Evolutionary conservation across 2,797 vertebrate species (phyloP), one percentile per base, ranked within the genome.

Genomic region (Poecilia gillii): DNA sequence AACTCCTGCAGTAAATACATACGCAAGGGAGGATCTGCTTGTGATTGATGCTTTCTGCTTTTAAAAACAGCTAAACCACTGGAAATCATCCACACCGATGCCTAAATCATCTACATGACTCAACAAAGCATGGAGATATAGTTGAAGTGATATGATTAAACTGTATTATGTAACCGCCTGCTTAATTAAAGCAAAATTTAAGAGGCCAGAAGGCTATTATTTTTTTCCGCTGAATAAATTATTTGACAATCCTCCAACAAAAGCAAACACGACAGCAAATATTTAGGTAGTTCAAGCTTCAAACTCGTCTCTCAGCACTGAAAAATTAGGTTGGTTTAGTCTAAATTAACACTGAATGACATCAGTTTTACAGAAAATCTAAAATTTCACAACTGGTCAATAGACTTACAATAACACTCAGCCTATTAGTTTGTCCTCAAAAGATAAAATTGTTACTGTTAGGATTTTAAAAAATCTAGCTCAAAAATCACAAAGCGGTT

Each of bases 21-120:
- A 84, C 76, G 71, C 57, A 57, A 31, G 72, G 82, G 76, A 79
- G 74, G 85, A 82, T 78, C 80, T 79, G 39, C 80, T 9, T 71
- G 20, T 82, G 77, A 91, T 82, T 87, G 84, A 92, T 73, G 87
- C 78, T 70, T 78, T 74, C 57, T 83, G 81, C 72, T 82, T 84
- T 81, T 73, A 59, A 89, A 87, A 84, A 85, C 73, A 25, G 45
- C 51, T 45, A 23, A 53, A 84, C 85, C 81, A 84, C 82, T 81
- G 66, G 14, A 83, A 79, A 75, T 76, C 70, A 77, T 83, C 77
- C 64, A 66, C 36, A 85, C 36, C 2, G 14, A 79, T 84, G 62
- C 82, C 80, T 74, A 66, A 82, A 74, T 77, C 59, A 81, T 41
- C 6, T 51, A 36, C 39, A 5, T 16, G 84, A 81, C 84, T 49